Percentiles rank a stretch among this genome's conserved stretches.
These are phyloP conservation scores for Drosophila simulans DNA, from an alignment of 1,140 invertebrate species.

Conservation along the genomic window DNA sequence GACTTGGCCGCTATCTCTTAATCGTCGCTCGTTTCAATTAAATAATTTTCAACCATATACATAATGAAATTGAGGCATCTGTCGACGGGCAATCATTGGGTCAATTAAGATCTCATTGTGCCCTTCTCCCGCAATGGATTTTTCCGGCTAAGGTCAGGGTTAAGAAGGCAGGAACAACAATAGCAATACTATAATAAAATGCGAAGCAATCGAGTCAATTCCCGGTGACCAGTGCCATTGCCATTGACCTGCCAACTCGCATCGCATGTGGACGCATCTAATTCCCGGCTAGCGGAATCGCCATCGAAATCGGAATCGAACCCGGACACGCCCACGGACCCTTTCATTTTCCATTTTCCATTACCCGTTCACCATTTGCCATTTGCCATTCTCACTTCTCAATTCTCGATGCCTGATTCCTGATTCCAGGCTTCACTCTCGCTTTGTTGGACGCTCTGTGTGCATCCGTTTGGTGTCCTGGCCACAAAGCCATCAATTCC, in stretches of 20 bases:
- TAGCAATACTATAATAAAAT: neutral
- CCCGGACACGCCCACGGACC: constrained; percentile 11
- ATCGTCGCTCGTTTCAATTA: constrained; percentile 40
- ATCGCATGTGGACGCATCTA: constrained; percentile 35
- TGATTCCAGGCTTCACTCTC: neutral
- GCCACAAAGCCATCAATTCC: constrained; percentile 37
- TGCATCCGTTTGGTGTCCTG: constrained; percentile 16
- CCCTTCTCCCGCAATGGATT: neutral
- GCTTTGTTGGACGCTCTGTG: constrained; percentile 14
- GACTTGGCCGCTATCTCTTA: constrained; percentile 29
- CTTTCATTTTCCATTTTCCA: constrained; percentile 9
- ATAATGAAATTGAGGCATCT: constrained; percentile 26
- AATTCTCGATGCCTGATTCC: neutral
- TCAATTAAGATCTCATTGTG: constrained; percentile 22
- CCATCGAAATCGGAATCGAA: constrained; percentile 3
- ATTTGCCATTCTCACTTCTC: neutral
- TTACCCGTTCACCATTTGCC: too few relatives aligned
- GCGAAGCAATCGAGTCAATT: constrained; percentile 23
- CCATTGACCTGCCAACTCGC: constrained; percentile 27
- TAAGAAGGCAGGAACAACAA: neutral
- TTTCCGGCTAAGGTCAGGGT: constrained; percentile 28
- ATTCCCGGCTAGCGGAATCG: constrained; percentile 26
- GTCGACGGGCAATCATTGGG: constrained; percentile 9
- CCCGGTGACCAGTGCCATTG: constrained; percentile 4
- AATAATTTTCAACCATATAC: constrained; percentile 26